A percentile compares a stretch with the other conserved stretches of the same genome.
Conservation (phyloP, 2,888 invertebrate genomes). For the Melanchra persicariae region DNA sequence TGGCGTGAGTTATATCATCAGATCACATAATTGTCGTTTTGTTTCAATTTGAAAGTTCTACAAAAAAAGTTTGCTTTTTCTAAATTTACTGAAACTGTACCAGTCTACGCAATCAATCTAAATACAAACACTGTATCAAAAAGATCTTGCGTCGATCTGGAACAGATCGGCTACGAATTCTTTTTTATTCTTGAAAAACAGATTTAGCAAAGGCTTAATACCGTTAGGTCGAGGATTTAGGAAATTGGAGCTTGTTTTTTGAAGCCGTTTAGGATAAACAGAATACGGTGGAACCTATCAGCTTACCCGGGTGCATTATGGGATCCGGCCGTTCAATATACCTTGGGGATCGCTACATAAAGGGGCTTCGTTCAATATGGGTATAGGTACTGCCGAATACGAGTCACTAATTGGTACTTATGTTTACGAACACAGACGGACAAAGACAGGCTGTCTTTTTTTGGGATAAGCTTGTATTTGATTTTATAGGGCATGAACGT, state of each 20-base stretch:
- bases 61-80: background rate
- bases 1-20: too few relatives aligned
- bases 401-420: conserved; percentile 46
- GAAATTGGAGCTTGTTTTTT: conserved; percentile 53
- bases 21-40: background rate
- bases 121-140: background rate
- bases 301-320: conserved; percentile 50
- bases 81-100: background rate
- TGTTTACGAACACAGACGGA: conserved; percentile 1
- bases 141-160: conserved; percentile 1
- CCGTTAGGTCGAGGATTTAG: conserved; percentile 46
- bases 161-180: conserved; percentile 7
- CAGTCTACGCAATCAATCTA: background rate
- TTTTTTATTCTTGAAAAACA: conserved; percentile 35
- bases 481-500: background rate
- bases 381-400: conserved; percentile 19
- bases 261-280: conserved; percentile 45
- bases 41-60: background rate
- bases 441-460: background rate
- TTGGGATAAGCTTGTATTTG: background rate
- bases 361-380: conserved; percentile 34
- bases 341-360: conserved; percentile 36
- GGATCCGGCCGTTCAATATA: conserved; percentile 41
- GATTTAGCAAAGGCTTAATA: conserved; percentile 33
- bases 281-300: conserved; percentile 49